Conservation (phyloP, 2,888 invertebrate species). For the Agonopterix heracliana region DNA sequence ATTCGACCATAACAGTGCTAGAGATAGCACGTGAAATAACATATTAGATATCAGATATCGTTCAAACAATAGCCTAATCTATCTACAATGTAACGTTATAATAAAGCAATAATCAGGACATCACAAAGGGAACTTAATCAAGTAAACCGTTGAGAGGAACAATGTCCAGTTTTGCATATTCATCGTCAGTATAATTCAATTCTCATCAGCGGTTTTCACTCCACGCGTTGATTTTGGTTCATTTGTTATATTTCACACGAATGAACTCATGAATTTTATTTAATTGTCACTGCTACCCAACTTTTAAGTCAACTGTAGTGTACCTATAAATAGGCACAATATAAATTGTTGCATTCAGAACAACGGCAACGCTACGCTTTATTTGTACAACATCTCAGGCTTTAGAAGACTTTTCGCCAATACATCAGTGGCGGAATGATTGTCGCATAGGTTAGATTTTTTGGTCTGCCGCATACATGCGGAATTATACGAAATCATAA, state of each 20-base stretch:
- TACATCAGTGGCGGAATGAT: no score
- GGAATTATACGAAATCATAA: no score
- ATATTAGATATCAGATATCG: background rate
- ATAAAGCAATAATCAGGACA: slow-evolving; percentile 22
- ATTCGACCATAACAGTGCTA: no score
- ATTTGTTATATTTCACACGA: slow-evolving; percentile 46
- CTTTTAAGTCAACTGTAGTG: no score
- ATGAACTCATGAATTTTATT: slow-evolving; percentile 34
- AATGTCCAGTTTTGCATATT: slow-evolving; percentile 64
- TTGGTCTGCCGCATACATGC: no score
- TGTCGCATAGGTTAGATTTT: no score
- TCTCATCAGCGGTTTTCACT: slow-evolving; percentile 57
- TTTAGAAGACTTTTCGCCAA: no score
- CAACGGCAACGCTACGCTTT: no score
- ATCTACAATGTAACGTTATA: slow-evolving; percentile 29
- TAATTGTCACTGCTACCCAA: slow-evolving; percentile 5
- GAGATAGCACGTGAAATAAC: no score
- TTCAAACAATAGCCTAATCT: slow-evolving; percentile 16
- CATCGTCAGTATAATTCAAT: slow-evolving; percentile 63
- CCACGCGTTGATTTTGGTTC: slow-evolving; percentile 61
- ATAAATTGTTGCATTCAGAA: no score
- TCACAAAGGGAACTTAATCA: slow-evolving; percentile 23
- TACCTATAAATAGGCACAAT: no score
- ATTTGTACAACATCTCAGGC: no score
- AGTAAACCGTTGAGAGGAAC: slow-evolving; percentile 35